Percentiles rank a stretch among this genome's conserved stretches.
Evolutionary conservation across 2,797 vertebrate genomes (phyloP).

Genomic region (Orientallactaga sibirica): DNA sequence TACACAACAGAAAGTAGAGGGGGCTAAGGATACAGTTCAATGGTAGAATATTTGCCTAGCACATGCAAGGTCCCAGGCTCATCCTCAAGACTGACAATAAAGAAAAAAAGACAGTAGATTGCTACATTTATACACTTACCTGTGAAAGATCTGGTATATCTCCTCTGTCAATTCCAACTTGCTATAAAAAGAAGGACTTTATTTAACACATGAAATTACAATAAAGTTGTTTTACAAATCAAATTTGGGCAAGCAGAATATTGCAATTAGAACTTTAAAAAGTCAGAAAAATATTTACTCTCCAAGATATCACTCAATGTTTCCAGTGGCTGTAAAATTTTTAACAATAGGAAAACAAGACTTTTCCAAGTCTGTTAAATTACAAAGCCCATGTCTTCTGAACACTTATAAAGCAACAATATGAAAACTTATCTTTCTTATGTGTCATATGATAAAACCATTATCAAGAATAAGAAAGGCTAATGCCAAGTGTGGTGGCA

Average conservation of each 20-base stretch:
- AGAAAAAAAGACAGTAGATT: background rate
- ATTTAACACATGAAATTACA: conserved; percentile 63
- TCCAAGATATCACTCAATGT: background rate
- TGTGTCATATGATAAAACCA: conserved; percentile 29
- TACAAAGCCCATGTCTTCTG: background rate
- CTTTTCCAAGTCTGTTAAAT: conserved; percentile 5
- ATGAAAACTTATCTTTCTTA: conserved; percentile 46
- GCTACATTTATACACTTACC: conserved; percentile 88
- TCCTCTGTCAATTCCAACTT: conserved; percentile 99
- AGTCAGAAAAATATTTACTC: conserved; percentile 47
- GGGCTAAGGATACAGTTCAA: too few relatives aligned
- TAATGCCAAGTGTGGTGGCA: too few relatives aligned
- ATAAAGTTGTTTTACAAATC: conserved; percentile 50
- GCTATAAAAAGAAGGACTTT: conserved; percentile 89
- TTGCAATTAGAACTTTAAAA: conserved; percentile 7
- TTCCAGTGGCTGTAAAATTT: background rate
- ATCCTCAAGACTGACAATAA: too few relatives aligned
- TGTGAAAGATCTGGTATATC: conserved; percentile 99
- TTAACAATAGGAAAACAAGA: background rate
- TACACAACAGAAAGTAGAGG: background rate
- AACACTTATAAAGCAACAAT: conserved; percentile 8
- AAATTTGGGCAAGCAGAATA: conserved; percentile 47
- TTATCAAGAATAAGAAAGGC: conserved; percentile 31
- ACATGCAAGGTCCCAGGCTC: too few relatives aligned
- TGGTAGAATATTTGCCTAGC: too few relatives aligned